These are phyloP conservation scores for Pocillopora grandis DNA, from an alignment of 92 coral and sea anemone genomes.

Conservation along the genomic window DNA sequence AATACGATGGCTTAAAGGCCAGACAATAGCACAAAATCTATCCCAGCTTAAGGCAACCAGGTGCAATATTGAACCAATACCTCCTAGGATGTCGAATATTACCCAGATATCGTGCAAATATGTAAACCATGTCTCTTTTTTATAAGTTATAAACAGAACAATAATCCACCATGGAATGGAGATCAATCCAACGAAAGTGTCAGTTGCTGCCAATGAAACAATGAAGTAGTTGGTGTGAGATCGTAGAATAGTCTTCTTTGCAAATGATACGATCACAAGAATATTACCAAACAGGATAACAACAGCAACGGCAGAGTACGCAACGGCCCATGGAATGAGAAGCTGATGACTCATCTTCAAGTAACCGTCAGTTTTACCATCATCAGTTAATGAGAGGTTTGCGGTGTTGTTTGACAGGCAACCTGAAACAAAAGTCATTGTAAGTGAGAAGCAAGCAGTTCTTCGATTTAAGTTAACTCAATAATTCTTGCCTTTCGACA, in stretches of 20 bases:
- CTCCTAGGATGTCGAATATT: conserved; percentile 70
- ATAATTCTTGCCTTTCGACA: background rate
- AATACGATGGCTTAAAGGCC: conserved; percentile 73
- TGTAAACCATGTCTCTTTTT: conserved; percentile 46
- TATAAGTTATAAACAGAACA: conserved; percentile 41
- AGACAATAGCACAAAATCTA: conserved; percentile 72
- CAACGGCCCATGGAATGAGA: conserved; percentile 55
- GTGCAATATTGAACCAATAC: conserved; percentile 75
- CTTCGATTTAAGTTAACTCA: background rate
- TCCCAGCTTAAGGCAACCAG: conserved; percentile 80
- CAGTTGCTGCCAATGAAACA: conserved; percentile 70
- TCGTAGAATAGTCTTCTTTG: conserved; percentile 51
- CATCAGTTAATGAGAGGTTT: conserved; percentile 1
- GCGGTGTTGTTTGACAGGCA: conserved; percentile 6
- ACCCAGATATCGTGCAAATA: conserved; percentile 67
- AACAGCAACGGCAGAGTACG: conserved; percentile 48
- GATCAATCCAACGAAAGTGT: conserved; percentile 64
- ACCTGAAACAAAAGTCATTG: background rate
- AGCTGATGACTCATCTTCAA: conserved; percentile 12
- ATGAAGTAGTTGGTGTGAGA: conserved; percentile 73
- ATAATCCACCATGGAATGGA: conserved; percentile 76
- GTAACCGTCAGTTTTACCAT: conserved; percentile 2
- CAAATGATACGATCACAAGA: conserved; percentile 62
- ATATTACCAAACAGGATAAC: conserved; percentile 58
- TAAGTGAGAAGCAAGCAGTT: background rate